Evolutionary conservation across 2,888 invertebrate species (phyloP), one percentile per base, ranked within the genome.

Genomic region (Stenichneumon culpator): DNA sequence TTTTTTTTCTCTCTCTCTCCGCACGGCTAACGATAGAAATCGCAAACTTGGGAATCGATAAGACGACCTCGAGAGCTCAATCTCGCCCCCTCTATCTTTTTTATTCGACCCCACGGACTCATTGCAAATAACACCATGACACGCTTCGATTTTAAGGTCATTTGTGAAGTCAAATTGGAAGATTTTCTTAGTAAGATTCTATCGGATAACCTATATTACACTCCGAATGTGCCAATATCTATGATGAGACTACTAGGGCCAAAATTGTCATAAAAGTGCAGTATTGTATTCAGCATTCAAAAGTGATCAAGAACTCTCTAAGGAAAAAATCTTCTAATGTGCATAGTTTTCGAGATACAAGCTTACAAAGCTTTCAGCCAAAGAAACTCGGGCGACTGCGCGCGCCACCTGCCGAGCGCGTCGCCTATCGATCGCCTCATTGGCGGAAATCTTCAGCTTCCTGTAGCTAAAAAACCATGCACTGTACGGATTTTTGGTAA

Each of bases 41-140:
- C 69, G 63, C 67, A 74, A 69, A 79, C 74, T 39, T 63, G 54
- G n/a, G 11, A 57, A 79, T 83, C 83, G 79, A 83, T 83, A 54
- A 68, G 47, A 39, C n/a, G 63, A 67, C 54, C 72, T 39, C 65
- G 44, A 44, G 47, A 57, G 36, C 36, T 52, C 73, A 52, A 44
- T 28, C 44, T 60, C 36, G 25, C 16, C 68, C 57, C 19, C 54
- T 39, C 44, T 50, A 44, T 32, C 28, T 19, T 44, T n/a, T n/a
- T 52, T 72, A 25, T 69, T 28, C 25, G 2, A 16, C 36, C 32
- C 16, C 63, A 19, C n/a, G n/a, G 28, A 63, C 16, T 57, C 25
- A 57, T 22, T 6, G 1, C n/a, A 32, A 63, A 14, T 28, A 28
- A 47, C 28, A 47, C 25, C 67, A 22, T 39, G 67, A 19, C 74